Evolutionary conservation across 1,140 invertebrate species (phyloP).

Genomic region (Odontomachus brunneus): DNA sequence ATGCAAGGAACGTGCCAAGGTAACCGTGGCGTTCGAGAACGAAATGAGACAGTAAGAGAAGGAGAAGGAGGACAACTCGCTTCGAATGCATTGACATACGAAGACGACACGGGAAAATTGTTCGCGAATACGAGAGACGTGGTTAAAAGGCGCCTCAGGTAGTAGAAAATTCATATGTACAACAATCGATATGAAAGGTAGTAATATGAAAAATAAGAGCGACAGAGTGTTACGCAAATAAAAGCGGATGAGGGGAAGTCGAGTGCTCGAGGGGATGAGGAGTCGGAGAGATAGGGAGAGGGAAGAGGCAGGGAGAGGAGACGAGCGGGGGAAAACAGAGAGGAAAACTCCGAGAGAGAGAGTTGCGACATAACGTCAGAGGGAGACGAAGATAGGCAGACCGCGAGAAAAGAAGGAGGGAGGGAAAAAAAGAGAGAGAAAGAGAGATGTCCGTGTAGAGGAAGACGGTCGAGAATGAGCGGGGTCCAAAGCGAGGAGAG

Average conservation of each 20-base stretch:
- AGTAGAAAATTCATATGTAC: not conserved
- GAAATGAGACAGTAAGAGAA: not conserved
- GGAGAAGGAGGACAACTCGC: not conserved
- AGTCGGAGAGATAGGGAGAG: not conserved
- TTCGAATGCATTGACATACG: too few species aligned
- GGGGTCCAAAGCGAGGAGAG: conserved; percentile 50
- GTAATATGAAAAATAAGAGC: conserved; percentile 5
- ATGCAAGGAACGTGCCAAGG: not conserved
- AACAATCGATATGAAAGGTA: conserved; percentile 26
- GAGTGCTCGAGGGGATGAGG: not conserved
- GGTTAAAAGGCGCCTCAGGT: not conserved
- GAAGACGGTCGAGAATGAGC: conserved; percentile 10
- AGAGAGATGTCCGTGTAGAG: not conserved
- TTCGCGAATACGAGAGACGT: not conserved
- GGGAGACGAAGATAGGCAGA: conserved; percentile 38
- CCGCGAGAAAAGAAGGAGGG: not conserved
- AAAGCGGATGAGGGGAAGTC: not conserved
- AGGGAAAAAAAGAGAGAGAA: not conserved
- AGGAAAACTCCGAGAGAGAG: not conserved
- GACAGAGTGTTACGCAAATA: not conserved
- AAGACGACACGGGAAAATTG: too few species aligned
- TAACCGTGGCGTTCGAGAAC: not conserved
- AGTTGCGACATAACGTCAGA: conserved; percentile 2
- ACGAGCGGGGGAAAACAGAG: not conserved
- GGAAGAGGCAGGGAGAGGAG: not conserved